Evolutionary conservation across 2,113 vertebrate species (phyloP).

Genomic region (Penelope pileata): DNA sequence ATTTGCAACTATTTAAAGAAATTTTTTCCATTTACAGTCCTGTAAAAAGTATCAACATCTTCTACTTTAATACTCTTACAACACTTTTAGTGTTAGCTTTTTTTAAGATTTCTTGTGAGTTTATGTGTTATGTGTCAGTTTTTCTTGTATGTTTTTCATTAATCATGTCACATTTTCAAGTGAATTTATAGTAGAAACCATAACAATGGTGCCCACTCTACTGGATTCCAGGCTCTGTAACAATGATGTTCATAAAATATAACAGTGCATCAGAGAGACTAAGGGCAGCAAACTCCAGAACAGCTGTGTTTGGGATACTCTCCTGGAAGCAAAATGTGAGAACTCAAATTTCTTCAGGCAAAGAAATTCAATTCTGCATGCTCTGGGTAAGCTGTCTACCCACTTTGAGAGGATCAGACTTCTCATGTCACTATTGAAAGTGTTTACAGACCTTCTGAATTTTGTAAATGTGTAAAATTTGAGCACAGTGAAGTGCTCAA

Average conservation of each 20-base stretch:
- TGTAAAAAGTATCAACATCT: not conserved
- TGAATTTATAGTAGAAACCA: not conserved
- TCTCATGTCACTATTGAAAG: not conserved
- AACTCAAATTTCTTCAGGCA: not conserved
- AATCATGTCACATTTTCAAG: not conserved
- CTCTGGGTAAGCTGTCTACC: not conserved
- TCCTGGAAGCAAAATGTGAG: not conserved
- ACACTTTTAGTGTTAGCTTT: not conserved
- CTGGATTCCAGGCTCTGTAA: not conserved
- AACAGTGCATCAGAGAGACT: not conserved
- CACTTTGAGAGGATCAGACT: not conserved
- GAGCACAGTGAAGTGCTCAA: not conserved
- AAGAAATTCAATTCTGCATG: not conserved
- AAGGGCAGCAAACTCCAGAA: not conserved
- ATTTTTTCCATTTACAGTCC: not conserved
- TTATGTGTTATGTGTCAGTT: not conserved
- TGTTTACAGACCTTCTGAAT: not conserved
- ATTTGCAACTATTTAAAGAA: not conserved
- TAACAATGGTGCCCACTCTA: not conserved
- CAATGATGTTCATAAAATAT: not conserved
- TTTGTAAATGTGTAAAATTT: not conserved
- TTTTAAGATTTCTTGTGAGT: not conserved
- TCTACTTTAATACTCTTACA: not conserved
- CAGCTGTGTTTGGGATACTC: not conserved
- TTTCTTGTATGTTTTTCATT: not conserved